Evolutionary conservation across 1,140 invertebrate species (phyloP).

Genomic region (Penaeus japonicus): DNA sequence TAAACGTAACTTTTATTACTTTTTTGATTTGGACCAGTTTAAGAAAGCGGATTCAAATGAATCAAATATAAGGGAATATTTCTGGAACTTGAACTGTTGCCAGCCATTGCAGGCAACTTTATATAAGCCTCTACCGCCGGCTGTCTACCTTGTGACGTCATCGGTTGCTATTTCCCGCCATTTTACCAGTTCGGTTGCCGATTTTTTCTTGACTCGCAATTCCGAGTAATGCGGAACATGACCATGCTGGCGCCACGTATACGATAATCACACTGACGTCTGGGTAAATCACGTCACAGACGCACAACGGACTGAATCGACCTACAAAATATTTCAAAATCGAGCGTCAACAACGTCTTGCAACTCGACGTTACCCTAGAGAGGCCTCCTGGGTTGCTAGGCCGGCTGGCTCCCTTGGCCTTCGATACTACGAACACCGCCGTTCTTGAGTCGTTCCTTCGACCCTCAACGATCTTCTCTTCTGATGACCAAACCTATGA

Average conservation of each 20-base stretch:
- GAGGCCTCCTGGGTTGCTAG: constrained; percentile 39
- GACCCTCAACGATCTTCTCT: not conserved
- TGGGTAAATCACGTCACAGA: too few relatives aligned
- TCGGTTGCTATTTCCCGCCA: constrained; percentile 52
- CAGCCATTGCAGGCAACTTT: constrained; percentile 52
- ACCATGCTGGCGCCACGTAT: not conserved
- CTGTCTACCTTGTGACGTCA: constrained; percentile 47
- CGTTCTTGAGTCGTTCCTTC: not conserved
- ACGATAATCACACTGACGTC: not conserved
- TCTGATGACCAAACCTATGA: not conserved
- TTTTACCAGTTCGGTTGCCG: constrained; percentile 18
- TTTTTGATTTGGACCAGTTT: too few relatives aligned
- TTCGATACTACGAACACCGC: not conserved
- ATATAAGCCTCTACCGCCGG: constrained; percentile 46
- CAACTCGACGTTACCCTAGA: not conserved
- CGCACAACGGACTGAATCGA: too few relatives aligned
- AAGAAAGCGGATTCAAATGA: too few relatives aligned
- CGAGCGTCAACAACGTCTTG: constrained; percentile 7
- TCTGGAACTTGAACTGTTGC: constrained; percentile 28
- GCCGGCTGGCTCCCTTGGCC: constrained; percentile 10
- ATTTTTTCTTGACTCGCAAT: not conserved
- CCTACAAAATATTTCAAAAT: not conserved
- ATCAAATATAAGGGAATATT: not conserved
- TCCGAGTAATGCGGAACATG: not conserved
- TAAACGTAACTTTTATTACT: too few relatives aligned